Evolutionary conservation across 2,888 invertebrate genomes (phyloP), one percentile per base, ranked within the genome.

Genomic region (Drosophila pegasa): DNA sequence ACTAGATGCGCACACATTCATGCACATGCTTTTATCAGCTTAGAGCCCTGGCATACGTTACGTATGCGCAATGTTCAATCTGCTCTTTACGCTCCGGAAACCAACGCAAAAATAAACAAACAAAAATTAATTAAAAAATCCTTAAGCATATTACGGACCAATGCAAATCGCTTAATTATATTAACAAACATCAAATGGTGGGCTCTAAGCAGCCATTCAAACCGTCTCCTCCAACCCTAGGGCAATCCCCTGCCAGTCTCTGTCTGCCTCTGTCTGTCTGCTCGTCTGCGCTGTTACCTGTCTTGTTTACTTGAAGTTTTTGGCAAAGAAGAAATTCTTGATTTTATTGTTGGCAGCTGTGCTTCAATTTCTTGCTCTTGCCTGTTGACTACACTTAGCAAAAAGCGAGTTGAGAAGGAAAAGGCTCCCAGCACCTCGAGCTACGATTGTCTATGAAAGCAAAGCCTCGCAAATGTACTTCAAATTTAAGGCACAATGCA

Each of bases 111-210:
- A 58, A 54, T 59, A 64, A 69, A 64, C 62, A 62, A 71, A 38
- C 20, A 56, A 59, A 66, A 83, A 75, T 77, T 80, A 83, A 87
- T 86, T 75, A 85, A 80, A 84, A 80, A 80, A 72, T 72, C 40
- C 61, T 61, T 48, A 55, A 80, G 62, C 38, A 43, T 20, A 27
- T 52, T 54, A 57, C 58, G 58, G 12, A 37, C 52, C 27, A 20
- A 29, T 60, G 18, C 25, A 71, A 80, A 82, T 79, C 73, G 80
- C 74, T 85, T 82, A 69, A 85, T 85, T 82, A 70, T 75, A 77
- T 77, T 68, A 71, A 65, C 72, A 77, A 80, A 70, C 74, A 77
- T 65, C 65, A 74, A 73, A 41, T 74, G 54, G 22, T 22, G 35
- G 14, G 35, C 50, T 33, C 16, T 37, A 38, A 18, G 40, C 54